Evolutionary conservation across 1,140 invertebrate species (phyloP).

Genomic region (Trachymyrmex cornetzi): DNA sequence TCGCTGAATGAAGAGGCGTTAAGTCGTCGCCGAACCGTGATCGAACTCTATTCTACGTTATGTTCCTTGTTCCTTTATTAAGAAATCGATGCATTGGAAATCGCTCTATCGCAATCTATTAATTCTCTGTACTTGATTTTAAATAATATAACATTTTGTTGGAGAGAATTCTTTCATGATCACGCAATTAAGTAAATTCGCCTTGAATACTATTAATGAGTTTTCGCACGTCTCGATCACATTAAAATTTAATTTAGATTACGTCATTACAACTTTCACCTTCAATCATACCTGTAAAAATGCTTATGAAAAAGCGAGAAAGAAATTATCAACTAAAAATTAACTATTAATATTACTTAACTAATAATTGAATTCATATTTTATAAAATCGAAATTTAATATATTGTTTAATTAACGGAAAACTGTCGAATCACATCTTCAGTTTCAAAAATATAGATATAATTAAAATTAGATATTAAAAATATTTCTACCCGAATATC

Average conservation of each 20-base stretch:
- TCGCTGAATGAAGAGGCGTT: slow-evolving; percentile 54
- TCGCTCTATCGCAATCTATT: not conserved
- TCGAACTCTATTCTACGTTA: slow-evolving; percentile 5
- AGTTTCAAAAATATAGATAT: not conserved
- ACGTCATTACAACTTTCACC: slow-evolving; percentile 56
- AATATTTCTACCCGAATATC: not conserved
- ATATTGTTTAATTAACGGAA: not conserved
- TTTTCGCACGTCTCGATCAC: slow-evolving; percentile 8
- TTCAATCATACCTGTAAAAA: slow-evolving; percentile 14
- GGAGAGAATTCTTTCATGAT: slow-evolving; percentile 2
- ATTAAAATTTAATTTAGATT: slow-evolving; percentile 35
- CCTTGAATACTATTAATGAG: not conserved
- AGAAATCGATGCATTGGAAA: slow-evolving; percentile 19
- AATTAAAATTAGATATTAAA: not conserved
- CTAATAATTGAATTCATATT: not conserved
- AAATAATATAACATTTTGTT: not conserved
- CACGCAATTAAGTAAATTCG: not conserved
- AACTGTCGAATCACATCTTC: not conserved
- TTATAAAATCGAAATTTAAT: not conserved
- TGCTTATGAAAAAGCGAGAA: slow-evolving; percentile 2
- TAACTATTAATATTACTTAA: not conserved
- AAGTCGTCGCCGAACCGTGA: slow-evolving; percentile 6
- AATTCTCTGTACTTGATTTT: slow-evolving; percentile 6
- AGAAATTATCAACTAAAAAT: not conserved
- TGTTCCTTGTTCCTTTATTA: not conserved